These are phyloP conservation scores for Hipposideros armiger DNA, from an alignment of 2,113 vertebrate genomes.

Conservation along the genomic window DNA sequence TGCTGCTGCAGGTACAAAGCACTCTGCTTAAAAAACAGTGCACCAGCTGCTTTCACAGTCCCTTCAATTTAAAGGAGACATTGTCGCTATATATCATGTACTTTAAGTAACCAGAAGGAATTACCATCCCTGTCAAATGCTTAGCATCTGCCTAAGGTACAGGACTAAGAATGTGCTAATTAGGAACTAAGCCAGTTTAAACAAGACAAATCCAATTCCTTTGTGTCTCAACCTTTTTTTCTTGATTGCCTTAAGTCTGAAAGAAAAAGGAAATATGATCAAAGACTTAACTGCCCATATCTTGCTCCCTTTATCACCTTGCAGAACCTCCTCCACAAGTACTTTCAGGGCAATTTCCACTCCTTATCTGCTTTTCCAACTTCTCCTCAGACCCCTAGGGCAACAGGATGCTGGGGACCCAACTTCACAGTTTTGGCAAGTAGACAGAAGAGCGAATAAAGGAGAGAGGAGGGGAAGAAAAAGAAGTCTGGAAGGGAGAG, in stretches of 20 bases:
- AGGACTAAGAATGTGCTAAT: background rate
- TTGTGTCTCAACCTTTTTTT: background rate
- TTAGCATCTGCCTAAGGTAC: background rate
- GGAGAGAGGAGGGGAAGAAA: background rate
- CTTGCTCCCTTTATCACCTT: background rate
- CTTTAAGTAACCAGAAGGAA: background rate
- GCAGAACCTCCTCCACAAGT: background rate
- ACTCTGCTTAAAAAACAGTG: background rate
- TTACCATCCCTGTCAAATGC: background rate
- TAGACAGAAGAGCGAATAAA: background rate
- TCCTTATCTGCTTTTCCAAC: background rate
- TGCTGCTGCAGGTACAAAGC: background rate
- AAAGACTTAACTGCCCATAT: background rate
- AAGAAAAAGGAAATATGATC: background rate
- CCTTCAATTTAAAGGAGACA: background rate
- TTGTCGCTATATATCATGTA: background rate
- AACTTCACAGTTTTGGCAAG: background rate
- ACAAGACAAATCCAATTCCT: background rate
- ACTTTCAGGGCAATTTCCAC: background rate
- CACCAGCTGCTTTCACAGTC: background rate
- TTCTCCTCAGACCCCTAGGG: background rate
- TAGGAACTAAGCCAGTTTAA: background rate
- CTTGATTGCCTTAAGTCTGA: background rate
- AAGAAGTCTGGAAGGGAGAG: no score
- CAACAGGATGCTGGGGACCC: background rate